Percentiles rank a stretch among this genome's conserved stretches.
phyloP scores from a whole-genome alignment of 2,797 vertebrate genomes.

The Poecilia picta region DNA sequence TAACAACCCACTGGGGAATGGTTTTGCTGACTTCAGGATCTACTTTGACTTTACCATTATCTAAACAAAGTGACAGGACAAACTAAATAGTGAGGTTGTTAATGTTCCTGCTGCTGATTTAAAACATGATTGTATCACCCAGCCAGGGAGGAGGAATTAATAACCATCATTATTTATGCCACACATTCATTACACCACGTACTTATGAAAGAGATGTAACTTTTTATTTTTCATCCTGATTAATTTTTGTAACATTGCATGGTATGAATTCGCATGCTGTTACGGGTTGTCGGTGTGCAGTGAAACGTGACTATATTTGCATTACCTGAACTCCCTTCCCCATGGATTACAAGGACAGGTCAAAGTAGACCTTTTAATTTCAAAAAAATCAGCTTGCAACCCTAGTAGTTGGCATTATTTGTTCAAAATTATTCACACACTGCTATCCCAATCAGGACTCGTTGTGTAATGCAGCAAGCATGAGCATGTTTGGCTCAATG shows the following conservation, averaged over 20 bases:
- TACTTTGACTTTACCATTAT: conserved; percentile 49
- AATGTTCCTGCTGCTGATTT: conserved; percentile 32
- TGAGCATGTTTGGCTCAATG: conserved; percentile 48
- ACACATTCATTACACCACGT: conserved; percentile 38
- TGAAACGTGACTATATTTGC: conserved; percentile 78
- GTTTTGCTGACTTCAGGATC: conserved; percentile 57
- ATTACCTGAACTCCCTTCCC: conserved; percentile 50
- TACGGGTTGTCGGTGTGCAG: conserved; percentile 69
- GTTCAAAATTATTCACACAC: conserved; percentile 47
- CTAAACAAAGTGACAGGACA: conserved; percentile 47
- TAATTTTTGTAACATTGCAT: conserved; percentile 40
- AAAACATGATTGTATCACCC: conserved; percentile 26
- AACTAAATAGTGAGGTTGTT: conserved; percentile 41
- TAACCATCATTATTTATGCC: conserved; percentile 41
- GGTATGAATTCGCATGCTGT: conserved; percentile 54
- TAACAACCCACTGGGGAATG: conserved; percentile 38
- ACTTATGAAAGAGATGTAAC: conserved; percentile 42
- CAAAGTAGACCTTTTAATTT: conserved; percentile 43
- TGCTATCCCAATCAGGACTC: conserved; percentile 34
- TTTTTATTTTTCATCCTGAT: conserved; percentile 49
- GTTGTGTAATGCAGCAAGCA: conserved; percentile 42
- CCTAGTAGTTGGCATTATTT: conserved; percentile 31
- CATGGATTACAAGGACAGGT: conserved; percentile 43
- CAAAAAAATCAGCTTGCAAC: background rate
- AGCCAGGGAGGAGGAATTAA: conserved; percentile 28